Percentiles rank a stretch among this genome's conserved stretches.
Evolutionary conservation across 2,797 vertebrate species (phyloP).

Genomic region (Melanotaenia nigrans): DNA sequence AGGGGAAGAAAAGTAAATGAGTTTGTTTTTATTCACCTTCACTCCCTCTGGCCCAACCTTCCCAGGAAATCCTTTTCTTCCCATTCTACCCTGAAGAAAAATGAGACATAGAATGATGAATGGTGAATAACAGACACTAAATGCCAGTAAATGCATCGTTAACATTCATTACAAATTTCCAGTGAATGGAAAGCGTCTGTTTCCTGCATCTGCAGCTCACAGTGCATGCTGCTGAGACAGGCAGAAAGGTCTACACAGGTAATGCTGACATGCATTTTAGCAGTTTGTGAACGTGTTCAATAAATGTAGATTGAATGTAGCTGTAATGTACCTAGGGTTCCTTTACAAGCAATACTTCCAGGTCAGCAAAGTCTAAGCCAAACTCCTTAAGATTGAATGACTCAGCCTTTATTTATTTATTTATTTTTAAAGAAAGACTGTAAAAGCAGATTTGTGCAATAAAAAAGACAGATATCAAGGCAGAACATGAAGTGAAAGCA

Average conservation of each 20-base stretch:
- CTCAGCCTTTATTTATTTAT: constrained; percentile 59
- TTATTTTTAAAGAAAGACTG: constrained; percentile 28
- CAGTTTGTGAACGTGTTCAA: constrained; percentile 32
- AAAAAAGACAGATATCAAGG: constrained; percentile 13
- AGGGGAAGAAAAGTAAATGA: not conserved
- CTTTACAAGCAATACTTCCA: constrained; percentile 48
- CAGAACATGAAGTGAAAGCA: constrained; percentile 3
- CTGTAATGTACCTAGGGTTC: constrained; percentile 37
- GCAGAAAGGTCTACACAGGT: constrained; percentile 46
- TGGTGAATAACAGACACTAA: constrained; percentile 4
- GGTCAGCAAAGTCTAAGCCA: constrained; percentile 46
- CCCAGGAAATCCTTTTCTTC: constrained; percentile 92
- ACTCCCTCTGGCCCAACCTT: constrained; percentile 88
- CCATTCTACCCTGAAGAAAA: constrained; percentile 87
- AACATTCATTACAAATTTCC: constrained; percentile 24
- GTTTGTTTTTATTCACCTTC: constrained; percentile 84
- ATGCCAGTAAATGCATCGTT: constrained; percentile 24
- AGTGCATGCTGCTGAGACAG: constrained; percentile 11
- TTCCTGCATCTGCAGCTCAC: constrained; percentile 26
- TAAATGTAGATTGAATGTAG: constrained; percentile 23
- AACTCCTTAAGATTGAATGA: constrained; percentile 51
- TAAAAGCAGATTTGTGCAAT: constrained; percentile 45
- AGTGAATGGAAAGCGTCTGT: constrained; percentile 14
- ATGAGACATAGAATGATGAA: constrained; percentile 17
- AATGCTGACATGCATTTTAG: constrained; percentile 48